Evolutionary conservation across 1,140 invertebrate genomes (phyloP).

Genomic region (Arion vulgaris): DNA sequence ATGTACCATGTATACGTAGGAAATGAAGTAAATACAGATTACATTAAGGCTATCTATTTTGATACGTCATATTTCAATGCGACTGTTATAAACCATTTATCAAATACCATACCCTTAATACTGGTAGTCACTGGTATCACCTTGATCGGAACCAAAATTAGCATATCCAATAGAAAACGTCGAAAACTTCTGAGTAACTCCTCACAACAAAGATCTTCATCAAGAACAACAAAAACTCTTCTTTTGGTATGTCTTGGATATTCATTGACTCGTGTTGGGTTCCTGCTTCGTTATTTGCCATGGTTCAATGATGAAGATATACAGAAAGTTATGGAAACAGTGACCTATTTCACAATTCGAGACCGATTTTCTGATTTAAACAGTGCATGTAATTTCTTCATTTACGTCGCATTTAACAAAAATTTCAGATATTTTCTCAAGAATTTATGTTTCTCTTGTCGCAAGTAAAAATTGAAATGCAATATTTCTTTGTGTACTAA

Average conservation of each 20-base stretch:
- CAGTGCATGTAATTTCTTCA: constrained; percentile 4
- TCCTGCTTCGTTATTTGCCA: neutral
- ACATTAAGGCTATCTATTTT: neutral
- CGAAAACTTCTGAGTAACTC: neutral
- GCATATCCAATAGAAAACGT: neutral
- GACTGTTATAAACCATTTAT: neutral
- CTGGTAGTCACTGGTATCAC: neutral
- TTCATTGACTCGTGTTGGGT: neutral
- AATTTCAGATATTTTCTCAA: neutral
- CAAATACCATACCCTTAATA: neutral
- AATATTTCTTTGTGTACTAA: too few species aligned
- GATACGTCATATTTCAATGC: neutral
- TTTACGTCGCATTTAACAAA: neutral
- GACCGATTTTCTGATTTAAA: neutral
- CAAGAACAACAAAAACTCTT: neutral
- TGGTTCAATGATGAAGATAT: neutral
- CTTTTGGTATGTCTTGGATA: neutral
- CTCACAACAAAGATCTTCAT: neutral
- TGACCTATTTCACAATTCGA: neutral
- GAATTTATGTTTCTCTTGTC: neutral
- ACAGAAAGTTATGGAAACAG: neutral
- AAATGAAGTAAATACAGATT: neutral
- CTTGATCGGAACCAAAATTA: neutral
- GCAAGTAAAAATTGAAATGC: neutral
- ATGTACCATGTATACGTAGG: neutral